phyloP scores from a whole-genome alignment of 1,140 invertebrate species.

The Scaptomyza graminum region DNA sequence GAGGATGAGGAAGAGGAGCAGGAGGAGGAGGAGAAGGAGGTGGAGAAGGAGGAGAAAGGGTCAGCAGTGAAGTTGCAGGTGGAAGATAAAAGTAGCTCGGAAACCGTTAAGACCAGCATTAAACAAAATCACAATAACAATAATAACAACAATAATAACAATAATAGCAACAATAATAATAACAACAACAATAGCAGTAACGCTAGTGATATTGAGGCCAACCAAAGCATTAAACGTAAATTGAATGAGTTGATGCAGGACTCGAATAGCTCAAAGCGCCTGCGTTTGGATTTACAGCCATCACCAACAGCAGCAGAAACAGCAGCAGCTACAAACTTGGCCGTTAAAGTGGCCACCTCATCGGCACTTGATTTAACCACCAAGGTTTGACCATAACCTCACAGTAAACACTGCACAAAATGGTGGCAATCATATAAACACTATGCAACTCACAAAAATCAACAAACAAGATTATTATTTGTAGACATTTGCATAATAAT shows the following conservation, averaged over 20 bases:
- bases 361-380: constrained; percentile 89
- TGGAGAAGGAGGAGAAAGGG: constrained; percentile 38
- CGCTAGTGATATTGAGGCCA: constrained; percentile 56
- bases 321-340: constrained; percentile 76
- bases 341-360: constrained; percentile 67
- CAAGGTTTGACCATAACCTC: constrained; percentile 74
- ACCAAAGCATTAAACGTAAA: constrained; percentile 80
- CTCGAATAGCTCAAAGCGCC: constrained; percentile 78
- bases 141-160: constrained; percentile 52
- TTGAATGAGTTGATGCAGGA: constrained; percentile 77
- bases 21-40: not conserved
- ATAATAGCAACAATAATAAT: constrained; percentile 57
- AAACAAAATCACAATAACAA: constrained; percentile 50
- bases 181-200: constrained; percentile 63
- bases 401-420: constrained; percentile 5
- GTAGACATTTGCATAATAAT: too few species aligned
- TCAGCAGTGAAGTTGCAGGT: constrained; percentile 45
- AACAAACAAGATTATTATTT: too few species aligned
- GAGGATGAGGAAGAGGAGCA: constrained; percentile 17
- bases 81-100: constrained; percentile 41
- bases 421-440: constrained; percentile 28
- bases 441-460: constrained; percentile 12
- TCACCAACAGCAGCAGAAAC: constrained; percentile 43
- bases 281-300: constrained; percentile 85
- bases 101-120: constrained; percentile 58